phyloP scores from a whole-genome alignment of 2,113 vertebrate genomes.

The Carettochelys insculpta region DNA sequence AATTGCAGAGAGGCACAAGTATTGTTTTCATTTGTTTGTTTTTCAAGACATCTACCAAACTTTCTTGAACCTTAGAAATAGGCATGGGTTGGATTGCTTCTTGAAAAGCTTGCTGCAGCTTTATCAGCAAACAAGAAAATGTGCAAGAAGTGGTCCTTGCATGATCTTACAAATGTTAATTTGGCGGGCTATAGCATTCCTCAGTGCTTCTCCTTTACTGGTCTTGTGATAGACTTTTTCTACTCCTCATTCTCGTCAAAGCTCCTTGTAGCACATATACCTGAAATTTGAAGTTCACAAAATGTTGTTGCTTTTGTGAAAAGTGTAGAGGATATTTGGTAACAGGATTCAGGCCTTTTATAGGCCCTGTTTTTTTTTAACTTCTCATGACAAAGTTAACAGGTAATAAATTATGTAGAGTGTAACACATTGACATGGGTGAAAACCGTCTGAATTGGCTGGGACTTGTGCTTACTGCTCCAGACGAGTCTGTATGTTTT shows the following conservation, averaged over 20 bases:
- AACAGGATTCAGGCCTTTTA: not conserved
- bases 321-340: not conserved
- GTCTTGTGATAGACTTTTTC: constrained; percentile 16
- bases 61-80: not conserved
- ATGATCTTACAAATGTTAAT: not conserved
- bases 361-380: not conserved
- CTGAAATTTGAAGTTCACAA: not conserved
- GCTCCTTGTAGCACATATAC: not conserved
- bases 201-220: constrained; percentile 6
- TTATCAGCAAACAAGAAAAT: not conserved
- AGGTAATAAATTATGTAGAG: too few species aligned
- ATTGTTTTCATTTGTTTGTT: not conserved
- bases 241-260: not conserved
- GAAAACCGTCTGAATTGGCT: not conserved
- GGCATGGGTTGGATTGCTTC: not conserved
- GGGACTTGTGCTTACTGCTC: not conserved
- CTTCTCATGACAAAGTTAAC: not conserved
- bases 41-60: not conserved
- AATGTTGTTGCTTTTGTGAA: not conserved
- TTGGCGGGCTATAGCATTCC: not conserved
- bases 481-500: not conserved
- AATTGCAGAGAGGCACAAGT: not conserved
- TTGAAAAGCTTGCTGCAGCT: not conserved
- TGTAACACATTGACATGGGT: too few species aligned
- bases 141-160: not conserved